Base-by-base conservation (phyloP, 2,113 vertebrate genomes). In the Megaleporinus macrocephalus region DNA sequence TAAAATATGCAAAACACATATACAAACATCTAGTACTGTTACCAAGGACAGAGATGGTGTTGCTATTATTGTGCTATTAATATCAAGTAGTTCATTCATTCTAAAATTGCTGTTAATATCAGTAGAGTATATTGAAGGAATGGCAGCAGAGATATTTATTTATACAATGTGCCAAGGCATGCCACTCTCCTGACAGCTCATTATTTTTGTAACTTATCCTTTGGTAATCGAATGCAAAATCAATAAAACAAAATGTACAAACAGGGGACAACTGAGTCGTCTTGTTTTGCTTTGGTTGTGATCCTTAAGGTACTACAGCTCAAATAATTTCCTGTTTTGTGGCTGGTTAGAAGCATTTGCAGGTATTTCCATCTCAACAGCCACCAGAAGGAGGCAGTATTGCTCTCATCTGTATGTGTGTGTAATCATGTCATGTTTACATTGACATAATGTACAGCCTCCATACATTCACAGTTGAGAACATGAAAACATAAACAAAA, bases 91-190 rank as follows among this genome's bases (percentile, higher is more conserved):
- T 14, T 16, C 14, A 1, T 12, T 15, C 57, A 5, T 5, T 15
- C n/a, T 13, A 22, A 69, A 69, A 12, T 44, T 14, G 33, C 76
- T 12, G 30, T 29, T 29, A 36, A 36, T 63, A 41, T 70, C 53
- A 47, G 13, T 78, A 62, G 36, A 78, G 24, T 47, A 44, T 36
- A 57, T 16, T 29, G 15, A 47, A 76, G 47, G 41, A 74, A 78
- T n/a, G 47, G 47, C 53, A 65, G 47, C 51, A 72, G 59, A 27
- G 51, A 30, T 69, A 63, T 78, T 41, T 76, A 69, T 27, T 57
- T 12, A 69, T 73, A n/a, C 27, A 65, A 86, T 82, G 84, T 86
- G 86, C 84, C 87, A 87, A 84, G 63, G 53, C 44, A 73, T 74
- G 33, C 44, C 70, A 41, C 49, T 75, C 30, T 74, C 20, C n/a